Evolutionary conservation across 2,797 vertebrate species (phyloP).

Genomic region (Anas bahamensis): DNA sequence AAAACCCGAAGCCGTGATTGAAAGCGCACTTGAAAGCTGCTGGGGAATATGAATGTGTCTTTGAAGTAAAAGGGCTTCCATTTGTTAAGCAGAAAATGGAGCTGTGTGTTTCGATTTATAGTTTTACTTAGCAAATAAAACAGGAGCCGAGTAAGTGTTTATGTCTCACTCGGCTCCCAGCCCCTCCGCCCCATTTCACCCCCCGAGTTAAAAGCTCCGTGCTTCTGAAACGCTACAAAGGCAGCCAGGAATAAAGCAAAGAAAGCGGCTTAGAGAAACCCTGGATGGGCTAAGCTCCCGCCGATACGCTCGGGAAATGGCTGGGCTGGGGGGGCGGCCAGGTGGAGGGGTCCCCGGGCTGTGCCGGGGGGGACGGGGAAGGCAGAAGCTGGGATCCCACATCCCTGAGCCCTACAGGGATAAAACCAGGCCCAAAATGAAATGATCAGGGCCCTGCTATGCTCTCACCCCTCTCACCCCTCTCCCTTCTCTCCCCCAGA

Average conservation of each 20-base stretch:
- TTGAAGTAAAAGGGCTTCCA: constrained; percentile 79
- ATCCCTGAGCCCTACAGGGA: background rate
- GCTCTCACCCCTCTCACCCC: background rate
- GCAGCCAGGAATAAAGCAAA: constrained; percentile 51
- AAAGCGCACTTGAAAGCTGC: constrained; percentile 79
- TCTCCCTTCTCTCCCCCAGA: constrained; percentile 76
- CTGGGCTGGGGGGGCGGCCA: background rate
- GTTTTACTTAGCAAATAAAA: constrained; percentile 68
- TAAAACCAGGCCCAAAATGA: rapidly evolving
- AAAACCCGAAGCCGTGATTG: constrained; percentile 62
- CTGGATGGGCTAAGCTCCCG: constrained; percentile 10
- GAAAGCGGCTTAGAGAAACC: constrained; percentile 56
- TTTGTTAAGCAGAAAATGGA: constrained; percentile 78
- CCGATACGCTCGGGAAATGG: background rate
- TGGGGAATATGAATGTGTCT: constrained; percentile 78
- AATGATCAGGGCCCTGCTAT: rapidly evolving
- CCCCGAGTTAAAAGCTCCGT: constrained; percentile 59
- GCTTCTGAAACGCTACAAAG: constrained; percentile 29
- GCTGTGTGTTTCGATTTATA: constrained; percentile 64
- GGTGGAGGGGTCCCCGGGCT: background rate
- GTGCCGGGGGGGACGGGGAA: background rate
- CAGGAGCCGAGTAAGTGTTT: constrained; percentile 64
- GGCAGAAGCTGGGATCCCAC: background rate
- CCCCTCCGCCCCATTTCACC: constrained; percentile 18
- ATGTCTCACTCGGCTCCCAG: background rate